Percentiles rank a stretch among this genome's conserved stretches.
These are phyloP conservation scores for Benitochromis conjunctus DNA, from an alignment of 2,113 vertebrate species.

Conservation along the genomic window DNA sequence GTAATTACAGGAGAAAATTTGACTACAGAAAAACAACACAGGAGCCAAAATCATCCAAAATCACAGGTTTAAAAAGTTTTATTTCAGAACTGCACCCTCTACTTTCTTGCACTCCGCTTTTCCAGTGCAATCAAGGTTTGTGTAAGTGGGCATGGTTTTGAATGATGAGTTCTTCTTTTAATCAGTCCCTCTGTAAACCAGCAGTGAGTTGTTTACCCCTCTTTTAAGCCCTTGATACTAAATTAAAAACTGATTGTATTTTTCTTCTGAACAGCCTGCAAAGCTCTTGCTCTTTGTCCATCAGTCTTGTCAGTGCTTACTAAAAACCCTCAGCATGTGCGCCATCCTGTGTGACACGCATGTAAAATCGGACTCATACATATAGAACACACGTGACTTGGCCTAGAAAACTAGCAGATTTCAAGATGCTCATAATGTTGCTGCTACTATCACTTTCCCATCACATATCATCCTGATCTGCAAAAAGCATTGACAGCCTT, in stretches of 20 bases:
- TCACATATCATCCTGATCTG: slow-evolving; percentile 41
- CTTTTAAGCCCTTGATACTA: slow-evolving; percentile 14
- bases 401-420: not conserved
- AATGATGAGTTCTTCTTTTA: slow-evolving; percentile 51
- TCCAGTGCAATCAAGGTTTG: slow-evolving; percentile 36
- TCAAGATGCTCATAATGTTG: not conserved
- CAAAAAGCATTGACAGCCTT: slow-evolving; percentile 22
- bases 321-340: not conserved
- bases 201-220: slow-evolving; percentile 36
- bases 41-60: not conserved
- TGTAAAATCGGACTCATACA: not conserved
- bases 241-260: slow-evolving; percentile 28
- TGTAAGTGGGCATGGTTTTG: slow-evolving; percentile 10
- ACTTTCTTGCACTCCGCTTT: not conserved
- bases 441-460: slow-evolving; percentile 36
- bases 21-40: not conserved
- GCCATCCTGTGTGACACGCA: not conserved
- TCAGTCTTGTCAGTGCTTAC: not conserved
- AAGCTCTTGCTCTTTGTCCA: not conserved
- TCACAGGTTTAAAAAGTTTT: not conserved
- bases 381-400: not conserved
- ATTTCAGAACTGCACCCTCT: not conserved
- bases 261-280: not conserved
- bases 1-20: not conserved
- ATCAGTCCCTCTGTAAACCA: slow-evolving; percentile 43